phyloP scores from a whole-genome alignment of 2,113 vertebrate genomes.

The Circaetus cinerascens region DNA sequence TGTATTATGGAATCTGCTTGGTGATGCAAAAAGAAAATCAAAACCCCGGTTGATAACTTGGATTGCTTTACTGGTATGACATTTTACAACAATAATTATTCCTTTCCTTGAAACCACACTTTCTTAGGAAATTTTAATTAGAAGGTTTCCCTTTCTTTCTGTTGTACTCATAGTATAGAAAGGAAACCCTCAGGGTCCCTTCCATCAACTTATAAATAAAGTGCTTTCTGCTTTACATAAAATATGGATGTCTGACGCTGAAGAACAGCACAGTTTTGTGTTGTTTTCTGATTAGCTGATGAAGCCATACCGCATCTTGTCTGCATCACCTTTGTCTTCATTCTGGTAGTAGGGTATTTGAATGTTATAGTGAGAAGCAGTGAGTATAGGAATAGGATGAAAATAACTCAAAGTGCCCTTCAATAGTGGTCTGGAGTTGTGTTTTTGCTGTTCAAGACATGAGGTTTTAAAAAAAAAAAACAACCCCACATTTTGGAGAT shows the following conservation, averaged over 20 bases:
- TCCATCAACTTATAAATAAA: neutral
- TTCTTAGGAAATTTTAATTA: slow-evolving; percentile 24
- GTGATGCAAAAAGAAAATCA: slow-evolving; percentile 19
- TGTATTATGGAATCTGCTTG: neutral
- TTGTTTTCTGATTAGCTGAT: neutral
- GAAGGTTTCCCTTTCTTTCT: neutral
- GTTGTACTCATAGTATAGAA: neutral
- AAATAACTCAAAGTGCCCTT: neutral
- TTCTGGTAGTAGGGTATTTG: neutral
- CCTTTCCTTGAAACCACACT: neutral
- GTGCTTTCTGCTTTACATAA: neutral
- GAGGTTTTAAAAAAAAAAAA: neutral
- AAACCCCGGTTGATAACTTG: neutral
- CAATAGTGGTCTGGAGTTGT: neutral
- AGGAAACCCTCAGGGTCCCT: neutral
- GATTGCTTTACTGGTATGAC: neutral
- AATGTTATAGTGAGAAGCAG: neutral
- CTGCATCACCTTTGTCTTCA: neutral
- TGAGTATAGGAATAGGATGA: neutral
- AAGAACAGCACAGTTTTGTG: neutral
- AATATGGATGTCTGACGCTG: neutral
- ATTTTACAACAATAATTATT: neutral
- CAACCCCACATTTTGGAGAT: neutral
- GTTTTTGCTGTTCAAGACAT: neutral
- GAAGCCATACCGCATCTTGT: accelerated